Base-by-base conservation (phyloP, 2,797 vertebrate species). In the Tenualosa ilisha region DNA sequence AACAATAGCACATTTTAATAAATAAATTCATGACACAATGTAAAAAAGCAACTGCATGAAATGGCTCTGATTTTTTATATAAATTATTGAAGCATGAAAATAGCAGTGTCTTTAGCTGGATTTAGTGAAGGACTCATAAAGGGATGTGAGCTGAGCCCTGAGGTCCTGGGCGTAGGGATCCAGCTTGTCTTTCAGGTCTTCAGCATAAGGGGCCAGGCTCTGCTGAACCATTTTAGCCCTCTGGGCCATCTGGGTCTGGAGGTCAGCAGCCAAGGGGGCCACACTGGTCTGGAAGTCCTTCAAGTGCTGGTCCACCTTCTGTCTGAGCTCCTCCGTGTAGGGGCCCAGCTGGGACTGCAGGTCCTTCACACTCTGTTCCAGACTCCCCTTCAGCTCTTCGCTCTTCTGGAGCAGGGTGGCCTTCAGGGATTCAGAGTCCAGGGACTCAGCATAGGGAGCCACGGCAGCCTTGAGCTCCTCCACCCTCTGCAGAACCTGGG, bases 171-270 rank as follows among this genome's bases (percentile, higher is more conserved):
- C 89, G 0, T 94, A 93, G 49, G 92, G 93, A 86, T 93, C 89
- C 24, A 96, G 88, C 83, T 92, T 94, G 31, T 90, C 92, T 75
- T 49, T 93, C 88, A 95, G 85, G 68, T 95, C 94, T 82, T 95
- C 95, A n/a, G 94, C 93, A 0, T 95, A 95, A 75, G 94, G 94
- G 13, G 91, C 91, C 75, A 95, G 89, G 87, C 94, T 92, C 83
- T 94, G 91, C 82, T 93, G 94, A 81, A 95, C 90, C 82, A 87
- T 81, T 86, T 87, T 88, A 53, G 92, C 92, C 87, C 91, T 91
- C 51, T 93, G 92, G 26, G 53, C 90, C 59, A 95, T 86, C 90
- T 94, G 93, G 6, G 84, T 82, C 79, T 94, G 93, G 85, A 95
- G 87, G 68, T 91, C 93, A 82, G 92, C 84, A 0, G 91, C 90